These are phyloP conservation scores for Caenorhabditis panamensis DNA, from an alignment of 2,888 invertebrate genomes.

Conservation along the genomic window DNA sequence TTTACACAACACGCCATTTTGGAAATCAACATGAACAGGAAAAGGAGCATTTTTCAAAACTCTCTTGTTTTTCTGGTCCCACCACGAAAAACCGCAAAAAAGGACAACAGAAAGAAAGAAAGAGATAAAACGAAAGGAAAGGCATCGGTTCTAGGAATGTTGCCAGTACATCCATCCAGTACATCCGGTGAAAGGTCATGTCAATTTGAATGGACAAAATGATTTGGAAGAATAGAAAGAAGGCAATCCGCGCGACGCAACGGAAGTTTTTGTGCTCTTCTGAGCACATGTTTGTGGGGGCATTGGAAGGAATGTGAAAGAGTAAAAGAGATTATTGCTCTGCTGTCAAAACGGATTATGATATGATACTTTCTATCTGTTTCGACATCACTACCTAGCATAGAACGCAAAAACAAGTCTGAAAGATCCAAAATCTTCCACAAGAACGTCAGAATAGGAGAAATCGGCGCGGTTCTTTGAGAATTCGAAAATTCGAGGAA, in stretches of 20 bases:
- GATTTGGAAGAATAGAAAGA: conserved; percentile 23
- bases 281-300: conserved; percentile 5
- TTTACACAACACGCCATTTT: conserved; percentile 42
- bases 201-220: conserved; percentile 47
- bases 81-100: conserved; percentile 10
- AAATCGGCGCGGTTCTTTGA: too few relatives aligned
- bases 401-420: not conserved
- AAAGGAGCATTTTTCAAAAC: not conserved
- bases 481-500: not conserved
- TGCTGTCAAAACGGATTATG: not conserved
- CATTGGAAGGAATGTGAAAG: not conserved
- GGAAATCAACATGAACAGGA: not conserved
- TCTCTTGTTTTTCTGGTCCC: not conserved
- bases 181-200: conserved; percentile 60
- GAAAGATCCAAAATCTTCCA: not conserved
- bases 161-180: conserved; percentile 39
- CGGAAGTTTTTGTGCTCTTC: conserved; percentile 30
- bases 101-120: not conserved
- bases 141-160: conserved; percentile 37
- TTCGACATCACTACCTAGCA: not conserved
- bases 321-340: not conserved
- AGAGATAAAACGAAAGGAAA: conserved; percentile 7
- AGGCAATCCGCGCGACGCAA: conserved; percentile 1
- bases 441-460: not conserved
- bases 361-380: not conserved